Evolutionary conservation across 2,797 vertebrate genomes (phyloP).

Genomic region (Tapirus indicus): DNA sequence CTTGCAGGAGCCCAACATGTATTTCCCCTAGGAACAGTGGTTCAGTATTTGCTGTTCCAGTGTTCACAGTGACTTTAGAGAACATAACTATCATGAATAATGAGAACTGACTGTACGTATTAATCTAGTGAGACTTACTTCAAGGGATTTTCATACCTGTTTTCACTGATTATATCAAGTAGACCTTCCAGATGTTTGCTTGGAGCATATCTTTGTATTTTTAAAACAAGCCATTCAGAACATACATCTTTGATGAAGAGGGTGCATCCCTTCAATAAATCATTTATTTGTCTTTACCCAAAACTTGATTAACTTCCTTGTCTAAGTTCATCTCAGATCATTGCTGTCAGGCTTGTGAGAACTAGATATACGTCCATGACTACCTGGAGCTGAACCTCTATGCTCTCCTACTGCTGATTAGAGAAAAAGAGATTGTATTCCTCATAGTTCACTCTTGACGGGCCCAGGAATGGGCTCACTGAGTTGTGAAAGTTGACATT

Average conservation of each 20-base stretch:
- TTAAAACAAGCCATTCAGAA: not conserved
- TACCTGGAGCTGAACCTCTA: not conserved
- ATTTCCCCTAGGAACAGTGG: not conserved
- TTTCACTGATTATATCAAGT: not conserved
- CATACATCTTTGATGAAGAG: not conserved
- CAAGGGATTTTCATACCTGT: not conserved
- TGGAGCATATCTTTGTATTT: not conserved
- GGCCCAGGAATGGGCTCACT: conserved; percentile 80
- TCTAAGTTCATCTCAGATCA: not conserved
- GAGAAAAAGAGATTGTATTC: conserved; percentile 56
- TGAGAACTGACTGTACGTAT: not conserved
- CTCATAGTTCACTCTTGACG: conserved; percentile 76
- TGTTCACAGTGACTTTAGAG: not conserved
- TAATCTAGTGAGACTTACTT: not conserved
- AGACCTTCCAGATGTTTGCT: not conserved
- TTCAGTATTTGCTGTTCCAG: not conserved
- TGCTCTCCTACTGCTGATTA: conserved; percentile 49
- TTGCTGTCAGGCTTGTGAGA: not conserved
- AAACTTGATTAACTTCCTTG: not conserved
- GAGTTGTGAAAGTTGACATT: conserved; percentile 83
- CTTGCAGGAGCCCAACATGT: not conserved
- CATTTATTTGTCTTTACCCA: not conserved
- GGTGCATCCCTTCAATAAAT: not conserved
- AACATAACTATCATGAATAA: not conserved
- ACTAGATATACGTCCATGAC: not conserved